phyloP scores from a whole-genome alignment of 2,113 vertebrate species.

The Myanophis thanlyinensis region DNA sequence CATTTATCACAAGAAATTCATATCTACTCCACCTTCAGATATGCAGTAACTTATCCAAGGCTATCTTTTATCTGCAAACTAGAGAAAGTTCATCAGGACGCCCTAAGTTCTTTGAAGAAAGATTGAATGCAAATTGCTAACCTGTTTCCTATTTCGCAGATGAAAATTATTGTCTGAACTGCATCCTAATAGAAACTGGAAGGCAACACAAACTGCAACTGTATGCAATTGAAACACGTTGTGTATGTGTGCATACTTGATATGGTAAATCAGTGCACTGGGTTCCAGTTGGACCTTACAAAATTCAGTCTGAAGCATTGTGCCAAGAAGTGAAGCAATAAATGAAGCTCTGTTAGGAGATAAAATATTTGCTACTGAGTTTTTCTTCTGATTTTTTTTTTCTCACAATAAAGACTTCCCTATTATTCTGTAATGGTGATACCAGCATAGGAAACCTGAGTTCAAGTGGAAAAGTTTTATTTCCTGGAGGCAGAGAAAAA shows the following conservation, averaged over 20 bases:
- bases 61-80: neutral
- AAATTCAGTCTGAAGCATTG: neutral
- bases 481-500: neutral
- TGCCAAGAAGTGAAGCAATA: neutral
- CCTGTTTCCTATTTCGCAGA: neutral
- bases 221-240: neutral
- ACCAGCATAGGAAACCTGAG: neutral
- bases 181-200: neutral
- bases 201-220: neutral
- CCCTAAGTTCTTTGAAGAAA: neutral
- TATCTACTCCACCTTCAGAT: neutral
- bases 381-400: slow-evolving; percentile 1
- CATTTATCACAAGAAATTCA: neutral
- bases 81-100: neutral
- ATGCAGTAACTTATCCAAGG: neutral
- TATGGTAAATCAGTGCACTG: neutral
- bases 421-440: neutral
- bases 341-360: neutral
- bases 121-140: neutral
- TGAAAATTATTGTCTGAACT: neutral
- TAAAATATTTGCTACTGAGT: neutral
- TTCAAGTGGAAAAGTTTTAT: neutral
- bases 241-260: no score
- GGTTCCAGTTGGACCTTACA: neutral
- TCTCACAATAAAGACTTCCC: neutral